Percentiles rank a stretch among this genome's conserved stretches.
Evolutionary conservation across 2,888 invertebrate species (phyloP).

Genomic region (Petrolisthes cinctipes): DNA sequence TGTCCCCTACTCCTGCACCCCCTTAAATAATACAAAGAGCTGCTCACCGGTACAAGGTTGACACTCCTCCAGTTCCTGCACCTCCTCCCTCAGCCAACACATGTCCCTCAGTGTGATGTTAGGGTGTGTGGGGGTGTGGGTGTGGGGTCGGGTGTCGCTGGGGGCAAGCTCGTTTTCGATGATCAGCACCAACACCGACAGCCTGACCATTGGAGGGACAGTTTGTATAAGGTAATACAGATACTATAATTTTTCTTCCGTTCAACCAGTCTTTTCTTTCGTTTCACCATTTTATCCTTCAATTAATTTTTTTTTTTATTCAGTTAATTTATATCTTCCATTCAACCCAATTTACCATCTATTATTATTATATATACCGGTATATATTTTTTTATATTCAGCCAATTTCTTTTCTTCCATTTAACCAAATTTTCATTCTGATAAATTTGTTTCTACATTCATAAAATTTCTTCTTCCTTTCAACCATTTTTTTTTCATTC

Average conservation of each 20-base stretch:
- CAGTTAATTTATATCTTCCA: background rate
- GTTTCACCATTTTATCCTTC: background rate
- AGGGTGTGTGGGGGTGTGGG: slow-evolving; percentile 40
- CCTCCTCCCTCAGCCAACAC: slow-evolving; percentile 51
- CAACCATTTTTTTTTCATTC: too few relatives aligned
- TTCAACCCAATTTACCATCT: background rate
- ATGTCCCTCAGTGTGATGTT: slow-evolving; percentile 41
- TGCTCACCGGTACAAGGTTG: slow-evolving; percentile 56
- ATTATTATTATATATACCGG: background rate
- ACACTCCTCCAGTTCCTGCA: slow-evolving; percentile 50
- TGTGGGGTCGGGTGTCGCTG: slow-evolving; percentile 49
- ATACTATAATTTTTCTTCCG: background rate
- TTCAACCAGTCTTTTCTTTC: background rate
- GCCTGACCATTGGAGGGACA: background rate
- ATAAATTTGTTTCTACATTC: too few relatives aligned
- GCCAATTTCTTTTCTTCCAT: too few relatives aligned
- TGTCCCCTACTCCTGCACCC: too few relatives aligned
- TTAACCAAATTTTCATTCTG: too few relatives aligned
- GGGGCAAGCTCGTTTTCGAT: slow-evolving; percentile 54
- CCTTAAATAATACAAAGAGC: too few relatives aligned
- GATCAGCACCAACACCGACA: slow-evolving; percentile 55
- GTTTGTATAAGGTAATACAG: background rate
- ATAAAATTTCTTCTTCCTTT: too few relatives aligned
- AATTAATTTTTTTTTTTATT: background rate
- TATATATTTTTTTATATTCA: too few relatives aligned